phyloP scores from a whole-genome alignment of 1,140 invertebrate genomes.

The Theocolax elegans region DNA sequence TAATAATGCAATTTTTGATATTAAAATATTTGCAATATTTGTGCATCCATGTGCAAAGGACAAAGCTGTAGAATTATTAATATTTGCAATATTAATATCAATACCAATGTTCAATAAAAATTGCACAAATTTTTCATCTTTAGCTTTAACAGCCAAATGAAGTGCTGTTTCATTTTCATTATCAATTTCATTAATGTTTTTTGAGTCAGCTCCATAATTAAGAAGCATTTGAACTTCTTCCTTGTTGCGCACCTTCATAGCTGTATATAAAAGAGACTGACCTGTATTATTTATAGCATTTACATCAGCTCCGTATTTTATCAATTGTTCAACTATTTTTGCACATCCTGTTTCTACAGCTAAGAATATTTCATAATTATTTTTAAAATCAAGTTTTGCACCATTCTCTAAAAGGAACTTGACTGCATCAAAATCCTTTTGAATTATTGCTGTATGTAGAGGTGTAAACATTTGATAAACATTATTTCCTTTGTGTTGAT shows the following conservation, averaged over 20 bases:
- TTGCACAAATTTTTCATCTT: slow-evolving; percentile 19
- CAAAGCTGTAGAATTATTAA: slow-evolving; percentile 4
- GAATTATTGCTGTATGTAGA: slow-evolving; percentile 17
- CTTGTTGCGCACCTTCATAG: slow-evolving; percentile 1
- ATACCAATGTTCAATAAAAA: slow-evolving; percentile 25
- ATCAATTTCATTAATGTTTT: slow-evolving; percentile 2
- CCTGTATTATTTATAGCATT: neutral
- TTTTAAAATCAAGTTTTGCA: neutral
- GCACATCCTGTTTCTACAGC: slow-evolving; percentile 1
- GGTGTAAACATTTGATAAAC: slow-evolving; percentile 9
- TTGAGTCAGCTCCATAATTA: neutral
- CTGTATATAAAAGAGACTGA: slow-evolving; percentile 16
- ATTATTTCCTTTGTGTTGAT: neutral
- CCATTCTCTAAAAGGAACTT: slow-evolving; percentile 17
- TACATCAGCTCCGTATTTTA: slow-evolving; percentile 13
- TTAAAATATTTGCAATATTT: slow-evolving; percentile 7
- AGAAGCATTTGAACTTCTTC: slow-evolving; percentile 9
- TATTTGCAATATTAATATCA: slow-evolving; percentile 14
- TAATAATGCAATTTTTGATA: slow-evolving; percentile 9
- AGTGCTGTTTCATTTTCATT: slow-evolving; percentile 12
- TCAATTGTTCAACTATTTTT: slow-evolving; percentile 5
- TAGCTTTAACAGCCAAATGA: slow-evolving; percentile 21
- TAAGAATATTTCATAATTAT: slow-evolving; percentile 16
- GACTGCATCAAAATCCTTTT: neutral
- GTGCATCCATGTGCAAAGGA: neutral